Evolutionary conservation across 2,113 vertebrate species (phyloP), one percentile per base, ranked within the genome.

Genomic region (Sander vitreus): DNA sequence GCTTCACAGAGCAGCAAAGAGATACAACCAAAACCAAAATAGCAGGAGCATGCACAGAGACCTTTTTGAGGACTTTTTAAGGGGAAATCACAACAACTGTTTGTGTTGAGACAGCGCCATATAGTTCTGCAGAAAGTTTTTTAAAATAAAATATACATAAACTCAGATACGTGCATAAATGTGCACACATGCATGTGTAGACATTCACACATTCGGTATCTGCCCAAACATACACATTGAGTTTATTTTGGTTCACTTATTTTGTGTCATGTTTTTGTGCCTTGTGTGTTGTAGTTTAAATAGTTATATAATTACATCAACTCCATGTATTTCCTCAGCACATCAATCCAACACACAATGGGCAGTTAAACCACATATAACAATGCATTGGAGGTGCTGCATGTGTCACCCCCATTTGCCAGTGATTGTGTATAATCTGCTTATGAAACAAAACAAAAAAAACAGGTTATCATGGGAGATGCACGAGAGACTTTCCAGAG

Each of bases 341-440:
- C 0, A 43, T 55, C 45, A 14, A 57, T 58, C 39, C 75, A 33
- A 5, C 19, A 14, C 63, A 80, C 51, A 84, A 78, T 68, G 62
- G 14, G 75, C 43, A 57, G 59, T 55, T 65, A 72, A 57, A 64
- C 6, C 9, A 51, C 47, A 63, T 5, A 59, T 16, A 25, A 63
- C 48, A 73, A 62, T 39, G 13, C 58, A 48, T 80, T 66, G 53
- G 57, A 67, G 72, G 76, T 57, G 74, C 73, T 54, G 33, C 13
- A 27, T 62, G 87, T 68, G 63, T 86, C 78, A 66, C 12, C 78
- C 77, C 55, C 69, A 58, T 79, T 76, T 78, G 54, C 58, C 45
- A 68, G 81, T 53, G 72, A 81, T 71, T 91, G 68, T 71, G 72
- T 86, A 50, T 86, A 89, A 90, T 92, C 90, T 92, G 48, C 71